phyloP scores from a whole-genome alignment of 2,113 vertebrate genomes.

The Charadrius vociferus region DNA sequence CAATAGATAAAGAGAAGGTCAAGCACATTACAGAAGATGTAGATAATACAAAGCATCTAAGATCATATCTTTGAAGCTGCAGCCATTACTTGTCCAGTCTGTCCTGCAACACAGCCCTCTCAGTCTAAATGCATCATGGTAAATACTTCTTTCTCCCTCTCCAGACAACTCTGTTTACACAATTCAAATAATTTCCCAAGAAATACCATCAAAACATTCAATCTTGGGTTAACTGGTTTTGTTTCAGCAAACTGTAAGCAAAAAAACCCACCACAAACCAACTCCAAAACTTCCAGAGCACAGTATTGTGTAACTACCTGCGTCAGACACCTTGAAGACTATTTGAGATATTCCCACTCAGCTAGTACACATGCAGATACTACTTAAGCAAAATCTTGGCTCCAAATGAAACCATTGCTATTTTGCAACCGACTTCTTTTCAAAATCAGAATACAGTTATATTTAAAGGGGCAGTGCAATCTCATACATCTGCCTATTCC shows the following conservation, averaged over 20 bases:
- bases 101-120: background rate
- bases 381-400: background rate
- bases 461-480: background rate
- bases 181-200: background rate
- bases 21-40: background rate
- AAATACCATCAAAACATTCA: background rate
- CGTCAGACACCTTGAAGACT: background rate
- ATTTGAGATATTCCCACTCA: background rate
- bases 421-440: constrained; percentile 1
- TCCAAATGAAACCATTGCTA: background rate
- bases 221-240: background rate
- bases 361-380: background rate
- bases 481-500: background rate
- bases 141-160: background rate
- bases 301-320: background rate
- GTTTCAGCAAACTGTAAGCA: background rate
- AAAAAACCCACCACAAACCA: background rate
- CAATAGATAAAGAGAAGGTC: background rate
- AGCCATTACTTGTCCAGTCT: background rate
- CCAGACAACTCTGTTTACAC: background rate
- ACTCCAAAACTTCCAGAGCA: background rate
- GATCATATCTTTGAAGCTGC: background rate
- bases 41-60: background rate
- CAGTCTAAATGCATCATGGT: background rate
- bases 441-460: background rate